Evolutionary conservation across 2,888 invertebrate genomes (phyloP), one percentile per base, ranked within the genome.

Genomic region (Tenodera sinensis): DNA sequence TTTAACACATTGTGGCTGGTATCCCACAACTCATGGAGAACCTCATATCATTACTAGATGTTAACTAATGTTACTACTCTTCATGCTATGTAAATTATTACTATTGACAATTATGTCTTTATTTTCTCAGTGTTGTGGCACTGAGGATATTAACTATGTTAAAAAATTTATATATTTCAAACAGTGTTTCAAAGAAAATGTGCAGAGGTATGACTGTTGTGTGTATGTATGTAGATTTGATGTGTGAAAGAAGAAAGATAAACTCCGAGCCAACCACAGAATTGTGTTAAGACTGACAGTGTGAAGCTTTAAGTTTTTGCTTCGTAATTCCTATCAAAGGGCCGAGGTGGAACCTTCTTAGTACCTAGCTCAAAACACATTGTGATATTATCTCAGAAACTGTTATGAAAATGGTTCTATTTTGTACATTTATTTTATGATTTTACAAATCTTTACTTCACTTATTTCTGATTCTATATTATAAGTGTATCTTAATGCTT

Each of bases 221-320:
- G 83, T 87, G 28, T 83, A 28, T 83, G 25, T 25, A 83, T 30
- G 81, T 34, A 42, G 27, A 28, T 14, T n/a, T 34, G 8, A 83
- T 7, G 42, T 87, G 34, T 87, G n/a, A 83, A 25, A 81, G 34
- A 82, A 82, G 71, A 82, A 34, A 82, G 27, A 54, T 9, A 12
- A 28, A 87, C 83, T 87, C 87, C 87, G 87, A 87, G 87, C 87
- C 87, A 87, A 87, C 34, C 34, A 87, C 87, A 82, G 42, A 34
- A 34, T 71, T 87, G 34, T 34, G 42, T 87, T 71, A 87, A 87
- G 87, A 87, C 87, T 87, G 87, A 87, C 54, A 71, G 20, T 20
- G 54, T 71, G 54, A 71, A 71, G 54, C 25, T 25, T 71, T 71
- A 71, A 71, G 54, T 82, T 87, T 87, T n/a, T 83, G 87, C 83